Conservation (phyloP, 2,888 invertebrate genomes). For the Seladonia tumulorum region DNA sequence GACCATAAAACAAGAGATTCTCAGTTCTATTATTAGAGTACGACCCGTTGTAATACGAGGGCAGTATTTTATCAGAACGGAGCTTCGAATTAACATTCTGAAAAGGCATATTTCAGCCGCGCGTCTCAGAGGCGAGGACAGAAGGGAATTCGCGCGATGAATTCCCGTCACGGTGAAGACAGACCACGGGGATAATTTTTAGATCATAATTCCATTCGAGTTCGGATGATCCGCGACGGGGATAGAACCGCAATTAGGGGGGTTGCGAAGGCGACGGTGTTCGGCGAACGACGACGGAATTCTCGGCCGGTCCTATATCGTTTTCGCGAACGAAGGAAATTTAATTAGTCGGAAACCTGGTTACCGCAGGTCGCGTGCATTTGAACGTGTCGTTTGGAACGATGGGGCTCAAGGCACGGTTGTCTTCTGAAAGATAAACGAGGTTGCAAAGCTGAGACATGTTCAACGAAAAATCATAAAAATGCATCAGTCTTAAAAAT, state of each 20-base stretch:
- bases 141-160: neutral
- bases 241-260: slow-evolving; percentile 30
- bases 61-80: neutral
- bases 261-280: slow-evolving; percentile 3
- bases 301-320: slow-evolving; percentile 49
- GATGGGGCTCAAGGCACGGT: neutral
- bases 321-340: slow-evolving; percentile 48
- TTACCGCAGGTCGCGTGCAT: slow-evolving; percentile 4
- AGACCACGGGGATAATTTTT: slow-evolving; percentile 42
- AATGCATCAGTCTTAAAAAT: too few relatives aligned
- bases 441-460: neutral
- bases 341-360: slow-evolving; percentile 64
- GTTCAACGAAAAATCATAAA: neutral
- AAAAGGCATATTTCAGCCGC: neutral
- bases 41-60: neutral
- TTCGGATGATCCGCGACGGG: slow-evolving; percentile 18
- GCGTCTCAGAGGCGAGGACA: neutral
- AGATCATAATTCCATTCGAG: slow-evolving; percentile 48
- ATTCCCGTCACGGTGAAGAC: slow-evolving; percentile 13
- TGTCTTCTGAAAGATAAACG: neutral
- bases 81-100: slow-evolving; percentile 3
- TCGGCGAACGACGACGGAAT: slow-evolving; percentile 10
- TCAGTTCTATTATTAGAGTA: neutral
- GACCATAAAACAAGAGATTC: neutral
- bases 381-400: slow-evolving; percentile 1